phyloP scores from a whole-genome alignment of 2,797 vertebrate genomes.

The Myotis findleyi region DNA sequence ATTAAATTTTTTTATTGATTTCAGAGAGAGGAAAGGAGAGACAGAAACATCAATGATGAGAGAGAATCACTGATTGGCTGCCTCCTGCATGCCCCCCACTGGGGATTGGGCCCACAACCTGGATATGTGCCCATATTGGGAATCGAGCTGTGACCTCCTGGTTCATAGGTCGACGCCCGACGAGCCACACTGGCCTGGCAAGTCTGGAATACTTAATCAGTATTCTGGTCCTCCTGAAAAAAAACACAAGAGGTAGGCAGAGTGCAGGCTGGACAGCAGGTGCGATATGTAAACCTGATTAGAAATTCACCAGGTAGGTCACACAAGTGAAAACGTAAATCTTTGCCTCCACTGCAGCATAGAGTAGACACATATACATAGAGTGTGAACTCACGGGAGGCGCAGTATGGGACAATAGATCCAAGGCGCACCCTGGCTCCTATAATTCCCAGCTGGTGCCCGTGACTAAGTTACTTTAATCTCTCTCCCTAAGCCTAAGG shows the following conservation, averaged over 20 bases:
- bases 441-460: background rate
- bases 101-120: no score
- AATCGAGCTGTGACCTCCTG: no score
- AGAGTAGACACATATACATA: accelerated
- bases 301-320: background rate
- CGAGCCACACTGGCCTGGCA: no score
- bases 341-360: background rate
- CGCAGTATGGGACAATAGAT: accelerated
- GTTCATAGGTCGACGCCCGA: no score
- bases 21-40: no score
- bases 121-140: no score
- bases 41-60: no score
- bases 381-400: no score
- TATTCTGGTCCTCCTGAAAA: background rate
- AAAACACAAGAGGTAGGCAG: background rate
- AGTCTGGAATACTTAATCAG: background rate
- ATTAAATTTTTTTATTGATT: no score
- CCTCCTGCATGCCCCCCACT: no score
- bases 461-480: background rate
- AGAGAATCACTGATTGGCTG: no score
- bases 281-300: background rate
- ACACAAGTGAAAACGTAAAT: background rate
- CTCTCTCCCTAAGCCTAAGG: background rate
- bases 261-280: background rate
- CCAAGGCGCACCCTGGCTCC: background rate